Percentiles rank a stretch among this genome's conserved stretches.
Conservation (phyloP, 2,797 vertebrate genomes). For the Sebastes alutus region DNA sequence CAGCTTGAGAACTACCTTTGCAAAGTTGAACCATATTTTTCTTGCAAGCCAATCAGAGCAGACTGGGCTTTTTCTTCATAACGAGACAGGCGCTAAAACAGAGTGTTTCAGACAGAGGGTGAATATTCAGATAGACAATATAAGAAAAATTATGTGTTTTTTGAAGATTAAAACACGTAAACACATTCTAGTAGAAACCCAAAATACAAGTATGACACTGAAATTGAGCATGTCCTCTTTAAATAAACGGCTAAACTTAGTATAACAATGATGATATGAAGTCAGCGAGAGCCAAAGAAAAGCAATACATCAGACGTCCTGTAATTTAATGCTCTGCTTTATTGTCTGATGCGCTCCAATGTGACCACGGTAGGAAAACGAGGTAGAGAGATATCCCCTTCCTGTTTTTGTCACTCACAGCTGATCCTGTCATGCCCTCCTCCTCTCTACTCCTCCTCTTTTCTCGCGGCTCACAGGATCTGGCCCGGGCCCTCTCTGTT, state of each 20-base stretch:
- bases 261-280: neutral
- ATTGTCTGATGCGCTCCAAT: conserved; percentile 63
- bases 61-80: too few species aligned
- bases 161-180: too few species aligned
- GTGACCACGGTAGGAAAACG: conserved; percentile 76
- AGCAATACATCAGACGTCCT: neutral
- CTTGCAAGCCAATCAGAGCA: too few species aligned
- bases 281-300: neutral
- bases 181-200: too few species aligned
- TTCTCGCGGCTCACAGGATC: conserved; percentile 67
- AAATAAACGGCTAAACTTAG: neutral
- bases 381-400: conserved; percentile 83
- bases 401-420: conserved; percentile 85
- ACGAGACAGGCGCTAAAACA: too few species aligned
- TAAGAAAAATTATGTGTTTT: too few species aligned
- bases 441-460: conserved; percentile 63
- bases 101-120: too few species aligned
- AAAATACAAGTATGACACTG: too few species aligned
- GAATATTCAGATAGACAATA: too few species aligned
- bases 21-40: too few species aligned
- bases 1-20: too few species aligned
- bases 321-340: conserved; percentile 34
- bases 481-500: conserved; percentile 55
- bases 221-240: too few species aligned
- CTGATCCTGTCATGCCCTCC: conserved; percentile 78